phyloP scores from a whole-genome alignment of 1,140 invertebrate species.

The Telenomus remus region DNA sequence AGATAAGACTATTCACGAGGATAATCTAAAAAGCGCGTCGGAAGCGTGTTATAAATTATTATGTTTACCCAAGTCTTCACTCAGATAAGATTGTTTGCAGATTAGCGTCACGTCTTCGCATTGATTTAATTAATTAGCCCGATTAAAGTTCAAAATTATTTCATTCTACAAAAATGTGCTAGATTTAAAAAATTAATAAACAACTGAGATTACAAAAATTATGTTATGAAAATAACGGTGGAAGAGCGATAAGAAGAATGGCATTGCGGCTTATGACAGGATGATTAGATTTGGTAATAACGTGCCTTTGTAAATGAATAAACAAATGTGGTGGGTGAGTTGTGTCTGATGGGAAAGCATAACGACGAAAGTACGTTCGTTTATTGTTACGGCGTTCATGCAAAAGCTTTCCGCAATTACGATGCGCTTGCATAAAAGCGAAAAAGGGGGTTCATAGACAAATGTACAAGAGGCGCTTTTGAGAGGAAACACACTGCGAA shows the following conservation, averaged over 20 bases:
- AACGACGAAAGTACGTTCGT: conserved; percentile 16
- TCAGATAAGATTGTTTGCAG: conserved; percentile 6
- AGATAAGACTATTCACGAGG: conserved; percentile 44
- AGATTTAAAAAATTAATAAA: too few relatives aligned
- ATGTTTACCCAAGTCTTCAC: conserved; percentile 12
- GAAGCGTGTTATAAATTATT: conserved; percentile 31
- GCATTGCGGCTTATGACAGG: too few relatives aligned
- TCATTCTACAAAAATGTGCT: too few relatives aligned
- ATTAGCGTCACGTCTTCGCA: conserved; percentile 3
- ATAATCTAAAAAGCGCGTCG: conserved; percentile 49
- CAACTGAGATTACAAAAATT: too few relatives aligned
- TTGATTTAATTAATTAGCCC: not conserved
- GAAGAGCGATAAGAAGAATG: too few relatives aligned
- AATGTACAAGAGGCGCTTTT: conserved; percentile 25
- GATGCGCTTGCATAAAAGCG: conserved; percentile 25
- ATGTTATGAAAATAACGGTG: too few relatives aligned
- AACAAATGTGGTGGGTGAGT: not conserved
- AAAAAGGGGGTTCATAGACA: conserved; percentile 24
- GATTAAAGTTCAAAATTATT: too few relatives aligned
- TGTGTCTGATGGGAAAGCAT: too few relatives aligned
- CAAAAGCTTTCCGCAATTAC: conserved; percentile 38
- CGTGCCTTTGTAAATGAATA: conserved; percentile 10
- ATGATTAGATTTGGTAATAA: not conserved
- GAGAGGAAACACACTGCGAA: conserved; percentile 4
- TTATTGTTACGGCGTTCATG: conserved; percentile 40